A percentile compares a stretch with the other conserved stretches of the same genome.
These are phyloP conservation scores for Danio tinwini DNA, from an alignment of 2,797 vertebrate genomes.

Conservation along the genomic window DNA sequence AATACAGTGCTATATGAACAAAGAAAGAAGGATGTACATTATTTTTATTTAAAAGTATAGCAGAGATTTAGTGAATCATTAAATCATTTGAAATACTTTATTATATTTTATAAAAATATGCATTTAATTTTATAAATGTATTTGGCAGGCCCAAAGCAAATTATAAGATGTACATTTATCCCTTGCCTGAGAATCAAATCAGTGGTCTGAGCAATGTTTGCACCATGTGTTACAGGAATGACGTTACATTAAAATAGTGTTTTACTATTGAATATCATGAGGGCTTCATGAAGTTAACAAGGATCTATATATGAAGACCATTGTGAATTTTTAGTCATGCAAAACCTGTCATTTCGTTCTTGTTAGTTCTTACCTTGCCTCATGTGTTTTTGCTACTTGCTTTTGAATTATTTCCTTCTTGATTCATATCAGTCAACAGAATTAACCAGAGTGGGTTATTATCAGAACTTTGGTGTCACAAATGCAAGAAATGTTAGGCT, in stretches of 20 bases:
- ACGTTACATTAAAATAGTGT: background rate
- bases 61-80: background rate
- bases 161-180: background rate
- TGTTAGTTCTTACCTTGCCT: constrained; percentile 8
- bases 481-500: background rate
- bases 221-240: background rate
- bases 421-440: background rate
- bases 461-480: too few relatives aligned
- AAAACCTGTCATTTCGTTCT: constrained; percentile 26
- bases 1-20: too few relatives aligned
- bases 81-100: background rate
- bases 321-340: constrained; percentile 10
- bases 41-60: background rate
- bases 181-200: background rate
- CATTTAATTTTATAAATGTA: background rate
- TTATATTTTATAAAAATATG: background rate
- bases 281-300: background rate
- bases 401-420: background rate
- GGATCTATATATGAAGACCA: constrained; percentile 1
- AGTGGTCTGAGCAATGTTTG: background rate
- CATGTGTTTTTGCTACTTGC: background rate
- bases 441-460: background rate
- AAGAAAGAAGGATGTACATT: too few relatives aligned
- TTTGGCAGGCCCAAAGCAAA: background rate
- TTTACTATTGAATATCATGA: constrained; percentile 16